These are phyloP conservation scores for Ophion costatus DNA, from an alignment of 2,888 invertebrate species.

Conservation along the genomic window DNA sequence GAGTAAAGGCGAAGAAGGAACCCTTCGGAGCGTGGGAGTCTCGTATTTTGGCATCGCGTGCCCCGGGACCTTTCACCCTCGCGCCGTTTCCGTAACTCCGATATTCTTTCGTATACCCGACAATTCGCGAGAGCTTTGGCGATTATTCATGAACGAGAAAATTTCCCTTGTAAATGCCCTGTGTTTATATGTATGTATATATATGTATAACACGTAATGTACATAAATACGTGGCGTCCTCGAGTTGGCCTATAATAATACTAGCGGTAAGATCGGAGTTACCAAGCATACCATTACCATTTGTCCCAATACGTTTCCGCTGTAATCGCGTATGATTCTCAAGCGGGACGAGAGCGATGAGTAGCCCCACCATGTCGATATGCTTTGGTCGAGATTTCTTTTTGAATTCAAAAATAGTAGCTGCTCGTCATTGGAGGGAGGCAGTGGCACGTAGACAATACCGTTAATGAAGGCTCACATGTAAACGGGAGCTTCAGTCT, in stretches of 20 bases:
- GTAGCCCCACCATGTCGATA: background rate
- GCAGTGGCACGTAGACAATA: background rate
- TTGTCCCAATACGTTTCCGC: conserved; percentile 15
- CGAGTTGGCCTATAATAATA: conserved; percentile 45
- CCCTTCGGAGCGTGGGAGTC: conserved; percentile 47
- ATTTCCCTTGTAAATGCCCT: conserved; percentile 43
- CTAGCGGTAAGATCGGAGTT: conserved; percentile 12
- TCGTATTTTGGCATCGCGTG: conserved; percentile 59
- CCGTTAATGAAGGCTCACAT: background rate
- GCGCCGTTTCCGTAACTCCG: conserved; percentile 38
- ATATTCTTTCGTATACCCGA: conserved; percentile 43
- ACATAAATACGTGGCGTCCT: conserved; percentile 24
- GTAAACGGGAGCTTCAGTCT: background rate
- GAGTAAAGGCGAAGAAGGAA: conserved; percentile 27
- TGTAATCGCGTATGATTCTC: conserved; percentile 3
- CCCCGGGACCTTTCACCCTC: conserved; percentile 55
- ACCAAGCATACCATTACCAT: conserved; percentile 25
- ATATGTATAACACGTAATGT: background rate
- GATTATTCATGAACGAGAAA: conserved; percentile 62
- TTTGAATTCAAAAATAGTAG: background rate
- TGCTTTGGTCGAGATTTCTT: background rate
- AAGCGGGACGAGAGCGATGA: background rate
- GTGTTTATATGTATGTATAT: background rate
- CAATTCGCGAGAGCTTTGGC: conserved; percentile 51
- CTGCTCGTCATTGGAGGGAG: background rate